Evolutionary conservation across 2,797 vertebrate genomes (phyloP), one percentile per base, ranked within the genome.

Genomic region (Xerus rutilus): DNA sequence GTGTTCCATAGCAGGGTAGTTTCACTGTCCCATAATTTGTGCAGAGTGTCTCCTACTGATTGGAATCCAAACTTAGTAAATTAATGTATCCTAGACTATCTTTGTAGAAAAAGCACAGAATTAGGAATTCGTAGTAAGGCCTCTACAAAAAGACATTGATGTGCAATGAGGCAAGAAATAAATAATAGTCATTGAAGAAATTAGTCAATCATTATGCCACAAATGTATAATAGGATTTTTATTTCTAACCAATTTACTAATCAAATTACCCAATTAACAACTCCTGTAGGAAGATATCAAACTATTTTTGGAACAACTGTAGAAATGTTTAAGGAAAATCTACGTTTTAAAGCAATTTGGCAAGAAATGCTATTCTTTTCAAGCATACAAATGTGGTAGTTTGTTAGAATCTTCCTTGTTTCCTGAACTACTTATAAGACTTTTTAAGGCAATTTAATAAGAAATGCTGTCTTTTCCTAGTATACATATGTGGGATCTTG

Each of bases 201-300:
- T 90, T 83, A 79, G 69, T 91, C 67, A 93, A 81, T 47, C 54
- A 54, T 91, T 86, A 64, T 47, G 21, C 39, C 73, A 78, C 43
- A 72, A 93, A 92, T 13, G 4, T 67, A 54, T 78, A 92, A 74
- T 49, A 45, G 23, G 43, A 65, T 89, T 90, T 95, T 92, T 78
- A 92, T 77, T 95, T 93, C 64, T 92, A 92, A 83, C 49, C 14
- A 83, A 92, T 78, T 78, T 93, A 45, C 18, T 81, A 94, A 76
- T 88, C 35, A 79, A 86, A 86, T 73, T 88, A 45, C n/a, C 25
- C 43, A 89, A 52, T 89, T 89, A 83, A 54, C 57, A 89, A 39
- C 70, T 79, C 89, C 6, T 20, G 3, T 74, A 74, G 7, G 18
- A 93, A 64, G 35, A 94, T 69, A 62, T 59, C 57, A 82, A 74